Evolutionary conservation across 2,113 vertebrate species (phyloP).

Genomic region (Microcebus griseorufus): DNA sequence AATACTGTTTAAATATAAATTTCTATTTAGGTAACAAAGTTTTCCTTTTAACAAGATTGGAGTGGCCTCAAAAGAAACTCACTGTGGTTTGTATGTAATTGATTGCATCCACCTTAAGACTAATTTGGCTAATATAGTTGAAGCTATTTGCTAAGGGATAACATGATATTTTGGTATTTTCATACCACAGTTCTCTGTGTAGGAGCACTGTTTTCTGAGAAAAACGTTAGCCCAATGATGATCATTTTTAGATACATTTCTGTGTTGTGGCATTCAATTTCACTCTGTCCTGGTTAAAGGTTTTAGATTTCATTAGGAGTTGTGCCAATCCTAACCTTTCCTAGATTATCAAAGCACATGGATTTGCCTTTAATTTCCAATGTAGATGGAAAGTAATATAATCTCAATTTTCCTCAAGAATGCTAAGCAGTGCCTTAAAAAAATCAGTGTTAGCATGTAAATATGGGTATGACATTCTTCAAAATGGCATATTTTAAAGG

Average conservation of each 20-base stretch:
- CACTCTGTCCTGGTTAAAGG: background rate
- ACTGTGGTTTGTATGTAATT: background rate
- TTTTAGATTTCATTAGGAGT: background rate
- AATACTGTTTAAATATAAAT: background rate
- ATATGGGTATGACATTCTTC: background rate
- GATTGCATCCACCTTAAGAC: background rate
- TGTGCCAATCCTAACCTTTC: background rate
- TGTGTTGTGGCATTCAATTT: background rate
- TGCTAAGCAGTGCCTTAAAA: background rate
- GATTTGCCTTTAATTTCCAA: background rate
- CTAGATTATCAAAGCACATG: background rate
- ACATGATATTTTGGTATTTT: background rate
- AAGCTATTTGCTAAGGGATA: background rate
- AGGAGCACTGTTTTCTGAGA: background rate
- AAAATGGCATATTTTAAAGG: background rate
- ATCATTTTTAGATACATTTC: background rate
- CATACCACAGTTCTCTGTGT: background rate
- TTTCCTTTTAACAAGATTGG: background rate
- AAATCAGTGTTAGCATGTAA: background rate
- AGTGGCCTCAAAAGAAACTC: background rate
- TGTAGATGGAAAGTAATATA: background rate
- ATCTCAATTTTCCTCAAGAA: background rate
- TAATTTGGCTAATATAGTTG: background rate
- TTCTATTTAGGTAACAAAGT: background rate
- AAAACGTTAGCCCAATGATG: background rate